phyloP scores from a whole-genome alignment of 2,113 vertebrate species.

The Urocolius indicus region DNA sequence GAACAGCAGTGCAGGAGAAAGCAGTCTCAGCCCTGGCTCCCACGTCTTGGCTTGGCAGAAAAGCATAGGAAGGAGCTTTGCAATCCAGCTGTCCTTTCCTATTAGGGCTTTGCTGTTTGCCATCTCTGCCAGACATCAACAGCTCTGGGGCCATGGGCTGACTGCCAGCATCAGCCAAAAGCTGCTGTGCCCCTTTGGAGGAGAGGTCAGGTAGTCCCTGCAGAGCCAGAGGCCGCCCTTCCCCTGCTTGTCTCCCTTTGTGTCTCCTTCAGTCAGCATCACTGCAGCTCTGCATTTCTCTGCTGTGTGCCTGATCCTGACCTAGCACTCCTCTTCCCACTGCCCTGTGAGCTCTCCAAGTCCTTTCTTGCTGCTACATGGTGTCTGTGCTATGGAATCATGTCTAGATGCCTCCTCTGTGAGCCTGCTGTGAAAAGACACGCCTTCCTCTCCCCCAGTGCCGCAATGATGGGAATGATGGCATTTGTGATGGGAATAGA shows the following conservation, averaged over 20 bases:
- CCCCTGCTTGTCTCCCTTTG: background rate
- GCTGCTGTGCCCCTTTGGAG: background rate
- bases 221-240: background rate
- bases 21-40: background rate
- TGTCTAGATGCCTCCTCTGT: background rate
- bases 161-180: background rate
- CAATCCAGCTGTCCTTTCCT: background rate
- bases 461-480: background rate
- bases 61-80: background rate
- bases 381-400: background rate
- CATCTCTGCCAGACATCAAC: background rate
- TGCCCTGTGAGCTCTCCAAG: background rate
- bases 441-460: rapidly evolving
- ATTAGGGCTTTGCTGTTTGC: background rate
- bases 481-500: background rate
- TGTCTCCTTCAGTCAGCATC: constrained; percentile 47
- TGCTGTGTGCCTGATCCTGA: background rate
- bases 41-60: rapidly evolving
- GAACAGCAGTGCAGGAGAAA: background rate
- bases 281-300: background rate
- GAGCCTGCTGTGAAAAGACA: background rate
- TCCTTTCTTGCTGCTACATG: background rate
- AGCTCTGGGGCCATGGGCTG: rapidly evolving
- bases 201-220: constrained; percentile 40
- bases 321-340: background rate